Evolutionary conservation across 1,140 invertebrate genomes (phyloP), one percentile per base, ranked within the genome.

Genomic region (Leptestheria dahalacensis): DNA sequence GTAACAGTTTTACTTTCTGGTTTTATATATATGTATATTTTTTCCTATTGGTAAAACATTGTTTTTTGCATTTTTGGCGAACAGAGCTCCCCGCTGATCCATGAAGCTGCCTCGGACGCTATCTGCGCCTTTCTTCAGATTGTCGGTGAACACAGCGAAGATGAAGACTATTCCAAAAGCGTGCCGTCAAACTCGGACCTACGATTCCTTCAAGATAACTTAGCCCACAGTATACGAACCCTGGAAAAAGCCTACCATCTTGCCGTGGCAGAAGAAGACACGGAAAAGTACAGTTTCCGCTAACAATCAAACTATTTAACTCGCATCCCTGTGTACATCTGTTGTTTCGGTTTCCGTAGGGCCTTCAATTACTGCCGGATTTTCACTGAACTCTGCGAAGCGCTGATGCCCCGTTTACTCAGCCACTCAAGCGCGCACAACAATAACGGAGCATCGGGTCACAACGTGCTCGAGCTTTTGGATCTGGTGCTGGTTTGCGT

Each of bases 381-480:
- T 64, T 98, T 98, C 71, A 95, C 93, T 15, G 92, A 96, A 71
- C 72, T 97, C 53, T 91, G 84, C 24, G 93, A 97, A 74, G 83
- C 89, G 12, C 88, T 96, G 71, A 74, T 97, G 63, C 80, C 86
- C 57, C 83, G 84, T 67, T 90, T 97, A 18, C 18, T 62, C 10
- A 55, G 50, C 10, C n/a, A 56, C 15, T 41, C 33, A 41, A 21
- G 24, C 18, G 29, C 48, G 18, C 20, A 52, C 9, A 66, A 68
- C 28, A 68, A 70, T 57, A 72, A 77, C 41, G 71, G 58, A 49
- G 74, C 72, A 29, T 67, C 78, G 33, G 15, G 15, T 41, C 15
- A 9, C 6, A 77, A 91, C 72, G 84, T 89, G 26, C 77, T 96
- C 33, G 85, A 87, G 70, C 82, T 87, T 12, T 73, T 99, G 56